Conservation (phyloP, 2,113 vertebrate species). For the Piaya cayana region DNA sequence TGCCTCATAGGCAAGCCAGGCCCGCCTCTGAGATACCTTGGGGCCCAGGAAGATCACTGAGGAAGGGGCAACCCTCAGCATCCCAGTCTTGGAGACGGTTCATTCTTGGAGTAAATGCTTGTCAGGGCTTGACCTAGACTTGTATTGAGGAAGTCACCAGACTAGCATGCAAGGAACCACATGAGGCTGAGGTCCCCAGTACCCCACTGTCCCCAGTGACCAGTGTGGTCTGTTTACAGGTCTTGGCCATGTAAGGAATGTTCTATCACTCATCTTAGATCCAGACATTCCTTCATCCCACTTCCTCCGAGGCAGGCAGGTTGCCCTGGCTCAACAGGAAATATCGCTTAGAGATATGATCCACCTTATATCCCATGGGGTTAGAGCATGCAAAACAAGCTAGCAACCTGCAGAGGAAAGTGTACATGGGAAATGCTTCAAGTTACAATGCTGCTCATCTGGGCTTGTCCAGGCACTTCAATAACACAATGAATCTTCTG, state of each 20-base stretch:
- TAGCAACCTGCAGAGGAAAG: not conserved
- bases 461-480: not conserved
- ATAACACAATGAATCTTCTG: rapidly evolving
- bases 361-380: not conserved
- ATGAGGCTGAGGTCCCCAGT: not conserved
- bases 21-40: not conserved
- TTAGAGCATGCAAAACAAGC: constrained; percentile 1
- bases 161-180: not conserved
- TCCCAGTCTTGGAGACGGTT: not conserved
- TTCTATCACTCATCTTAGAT: not conserved
- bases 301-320: not conserved
- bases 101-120: not conserved
- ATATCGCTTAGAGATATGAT: not conserved
- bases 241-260: not conserved
- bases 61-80: not conserved
- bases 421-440: not conserved
- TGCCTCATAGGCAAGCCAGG: not conserved
- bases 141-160: not conserved
- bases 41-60: not conserved
- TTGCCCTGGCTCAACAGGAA: constrained; percentile 20
- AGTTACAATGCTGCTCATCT: not conserved
- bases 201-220: not conserved
- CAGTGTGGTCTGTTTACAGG: not conserved
- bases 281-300: constrained; percentile 43
- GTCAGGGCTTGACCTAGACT: constrained; percentile 7